Evolutionary conservation across 2,113 vertebrate genomes (phyloP).

Genomic region (Stercorarius parasiticus): DNA sequence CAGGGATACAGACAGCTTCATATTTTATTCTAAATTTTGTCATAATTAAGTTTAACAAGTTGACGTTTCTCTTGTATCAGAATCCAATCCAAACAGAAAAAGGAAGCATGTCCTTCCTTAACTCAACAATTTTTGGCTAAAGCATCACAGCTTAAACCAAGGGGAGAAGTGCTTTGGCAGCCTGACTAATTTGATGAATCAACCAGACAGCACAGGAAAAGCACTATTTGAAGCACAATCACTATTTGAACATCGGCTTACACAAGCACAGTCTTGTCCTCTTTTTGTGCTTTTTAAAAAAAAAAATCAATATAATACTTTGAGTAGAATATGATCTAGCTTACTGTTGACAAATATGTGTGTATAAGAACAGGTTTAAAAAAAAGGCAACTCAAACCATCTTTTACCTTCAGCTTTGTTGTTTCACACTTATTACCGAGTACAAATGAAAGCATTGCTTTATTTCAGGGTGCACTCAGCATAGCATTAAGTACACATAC

Average conservation of each 20-base stretch:
- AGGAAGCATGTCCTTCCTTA: constrained; percentile 51
- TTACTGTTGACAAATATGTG: neutral
- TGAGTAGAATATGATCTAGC: neutral
- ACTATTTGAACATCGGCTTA: neutral
- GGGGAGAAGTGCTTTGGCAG: constrained; percentile 34
- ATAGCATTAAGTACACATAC: neutral
- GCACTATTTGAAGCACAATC: neutral
- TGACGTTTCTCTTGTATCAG: constrained; percentile 45
- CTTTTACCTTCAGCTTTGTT: neutral
- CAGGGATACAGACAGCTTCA: neutral
- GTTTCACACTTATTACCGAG: neutral
- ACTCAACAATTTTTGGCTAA: constrained; percentile 27
- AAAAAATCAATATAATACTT: neutral
- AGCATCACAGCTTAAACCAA: neutral
- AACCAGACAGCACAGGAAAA: neutral
- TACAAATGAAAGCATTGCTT: neutral
- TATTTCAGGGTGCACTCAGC: neutral
- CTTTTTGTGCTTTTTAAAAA: neutral
- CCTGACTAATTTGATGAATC: neutral
- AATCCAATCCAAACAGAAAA: constrained; percentile 58
- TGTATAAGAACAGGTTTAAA: neutral
- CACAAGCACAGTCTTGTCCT: neutral
- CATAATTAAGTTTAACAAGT: constrained; percentile 27
- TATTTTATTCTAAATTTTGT: constrained; percentile 29
- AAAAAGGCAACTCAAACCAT: neutral